A percentile compares a stretch with the other conserved stretches of the same genome.
Conservation (phyloP, 1,140 invertebrate species). For the Ooceraea biroi region DNA sequence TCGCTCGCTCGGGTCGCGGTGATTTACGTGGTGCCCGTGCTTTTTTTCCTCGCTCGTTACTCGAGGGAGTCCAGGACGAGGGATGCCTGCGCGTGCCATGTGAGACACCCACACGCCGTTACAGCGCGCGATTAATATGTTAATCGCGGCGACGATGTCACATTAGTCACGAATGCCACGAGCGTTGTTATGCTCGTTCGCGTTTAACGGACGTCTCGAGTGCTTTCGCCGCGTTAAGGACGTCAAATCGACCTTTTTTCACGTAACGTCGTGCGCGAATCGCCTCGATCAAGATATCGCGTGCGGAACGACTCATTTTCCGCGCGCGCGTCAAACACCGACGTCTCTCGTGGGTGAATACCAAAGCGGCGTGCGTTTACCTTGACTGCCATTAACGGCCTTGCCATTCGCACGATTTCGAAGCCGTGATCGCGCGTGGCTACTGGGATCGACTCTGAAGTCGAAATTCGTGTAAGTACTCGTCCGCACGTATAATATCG, state of each 20-base stretch:
- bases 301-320: constrained; percentile 27
- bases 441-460: no score
- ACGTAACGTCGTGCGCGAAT: constrained; percentile 10
- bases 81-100: constrained; percentile 6
- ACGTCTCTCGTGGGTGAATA: constrained; percentile 19
- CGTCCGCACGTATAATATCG: no score
- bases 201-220: constrained; percentile 34
- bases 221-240: constrained; percentile 8
- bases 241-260: constrained; percentile 37
- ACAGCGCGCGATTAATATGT: constrained; percentile 59
- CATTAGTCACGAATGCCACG: constrained; percentile 34
- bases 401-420: not conserved
- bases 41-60: constrained; percentile 22
- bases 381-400: constrained; percentile 10
- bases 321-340: not conserved
- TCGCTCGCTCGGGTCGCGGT: constrained; percentile 38
- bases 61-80: not conserved
- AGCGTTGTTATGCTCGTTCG: not conserved
- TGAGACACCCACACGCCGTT: constrained; percentile 9
- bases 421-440: not conserved
- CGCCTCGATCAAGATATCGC: constrained; percentile 49
- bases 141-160: constrained; percentile 49
- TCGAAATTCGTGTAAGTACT: no score
- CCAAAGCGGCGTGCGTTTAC: not conserved
- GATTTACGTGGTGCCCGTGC: constrained; percentile 49